Evolutionary conservation across 2,113 vertebrate genomes (phyloP).

Genomic region (Lophius piscatorius): DNA sequence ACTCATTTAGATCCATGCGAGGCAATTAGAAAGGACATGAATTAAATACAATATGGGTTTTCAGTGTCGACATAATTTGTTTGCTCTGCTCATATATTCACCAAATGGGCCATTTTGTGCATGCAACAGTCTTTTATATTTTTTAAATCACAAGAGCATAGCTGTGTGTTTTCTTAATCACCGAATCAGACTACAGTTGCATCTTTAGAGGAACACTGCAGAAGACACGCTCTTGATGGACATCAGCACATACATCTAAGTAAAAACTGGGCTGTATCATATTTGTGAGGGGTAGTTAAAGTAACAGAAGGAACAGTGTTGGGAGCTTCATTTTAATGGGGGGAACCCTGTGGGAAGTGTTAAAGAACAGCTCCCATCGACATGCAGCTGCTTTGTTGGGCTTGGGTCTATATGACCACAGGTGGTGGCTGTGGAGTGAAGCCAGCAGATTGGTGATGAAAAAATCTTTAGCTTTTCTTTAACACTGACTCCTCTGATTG

Average conservation of each 20-base stretch:
- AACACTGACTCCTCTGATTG: neutral
- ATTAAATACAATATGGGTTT: conserved; percentile 36
- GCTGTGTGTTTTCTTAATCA: conserved; percentile 6
- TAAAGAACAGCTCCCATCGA: neutral
- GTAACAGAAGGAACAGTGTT: conserved; percentile 3
- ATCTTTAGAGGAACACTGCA: neutral
- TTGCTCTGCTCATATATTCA: conserved; percentile 20
- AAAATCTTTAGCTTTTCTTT: neutral
- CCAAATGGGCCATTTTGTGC: conserved; percentile 25
- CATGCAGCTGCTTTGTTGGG: neutral
- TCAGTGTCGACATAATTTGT: conserved; percentile 28
- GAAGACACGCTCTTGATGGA: neutral
- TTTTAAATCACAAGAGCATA: conserved; percentile 12
- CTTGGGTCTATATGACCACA: neutral
- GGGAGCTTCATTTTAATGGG: neutral
- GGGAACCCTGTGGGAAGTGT: neutral
- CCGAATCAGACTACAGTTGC: conserved; percentile 6
- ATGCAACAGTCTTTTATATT: neutral
- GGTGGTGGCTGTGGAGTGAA: neutral
- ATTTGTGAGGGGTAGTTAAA: neutral
- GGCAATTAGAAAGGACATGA: conserved; percentile 56
- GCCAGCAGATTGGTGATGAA: neutral
- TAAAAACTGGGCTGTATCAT: neutral
- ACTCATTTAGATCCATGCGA: conserved; percentile 36
- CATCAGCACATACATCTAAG: neutral